Evolutionary conservation across 2,113 vertebrate species (phyloP).

Genomic region (Ammospiza caudacuta): DNA sequence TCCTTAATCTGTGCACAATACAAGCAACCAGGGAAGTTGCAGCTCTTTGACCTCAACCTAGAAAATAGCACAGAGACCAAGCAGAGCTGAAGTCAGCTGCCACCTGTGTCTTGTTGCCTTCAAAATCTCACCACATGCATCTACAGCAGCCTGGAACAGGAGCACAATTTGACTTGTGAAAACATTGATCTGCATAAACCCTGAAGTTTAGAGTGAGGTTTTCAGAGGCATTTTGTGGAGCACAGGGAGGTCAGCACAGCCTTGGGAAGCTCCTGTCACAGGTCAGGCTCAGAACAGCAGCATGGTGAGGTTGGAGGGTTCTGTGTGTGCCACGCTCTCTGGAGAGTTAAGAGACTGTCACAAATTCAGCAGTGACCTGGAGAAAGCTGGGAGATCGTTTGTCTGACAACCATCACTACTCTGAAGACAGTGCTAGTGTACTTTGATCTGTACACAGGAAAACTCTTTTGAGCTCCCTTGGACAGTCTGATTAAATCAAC

Average conservation of each 20-base stretch:
- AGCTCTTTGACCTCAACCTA: background rate
- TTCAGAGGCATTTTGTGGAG: background rate
- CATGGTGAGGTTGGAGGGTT: fast-evolving
- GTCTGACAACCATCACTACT: background rate
- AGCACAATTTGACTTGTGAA: background rate
- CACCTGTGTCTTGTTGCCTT: background rate
- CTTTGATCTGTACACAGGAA: background rate
- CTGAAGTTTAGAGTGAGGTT: background rate
- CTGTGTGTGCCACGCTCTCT: fast-evolving
- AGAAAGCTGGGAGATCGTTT: background rate
- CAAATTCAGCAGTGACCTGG: background rate
- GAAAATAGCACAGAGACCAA: background rate
- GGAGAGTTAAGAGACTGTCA: background rate
- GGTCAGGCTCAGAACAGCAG: background rate
- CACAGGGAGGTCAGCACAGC: background rate
- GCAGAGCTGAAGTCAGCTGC: background rate
- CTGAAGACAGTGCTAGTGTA: background rate
- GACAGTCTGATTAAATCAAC: background rate
- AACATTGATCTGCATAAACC: background rate
- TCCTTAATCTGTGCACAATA: background rate
- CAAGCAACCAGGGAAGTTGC: background rate
- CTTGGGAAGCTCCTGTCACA: background rate
- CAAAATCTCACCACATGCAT: background rate
- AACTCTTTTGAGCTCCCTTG: background rate
- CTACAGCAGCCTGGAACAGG: background rate